These are phyloP conservation scores for Caenorhabditis drosophilae DNA, from an alignment of 2,888 invertebrate species.

Conservation along the genomic window DNA sequence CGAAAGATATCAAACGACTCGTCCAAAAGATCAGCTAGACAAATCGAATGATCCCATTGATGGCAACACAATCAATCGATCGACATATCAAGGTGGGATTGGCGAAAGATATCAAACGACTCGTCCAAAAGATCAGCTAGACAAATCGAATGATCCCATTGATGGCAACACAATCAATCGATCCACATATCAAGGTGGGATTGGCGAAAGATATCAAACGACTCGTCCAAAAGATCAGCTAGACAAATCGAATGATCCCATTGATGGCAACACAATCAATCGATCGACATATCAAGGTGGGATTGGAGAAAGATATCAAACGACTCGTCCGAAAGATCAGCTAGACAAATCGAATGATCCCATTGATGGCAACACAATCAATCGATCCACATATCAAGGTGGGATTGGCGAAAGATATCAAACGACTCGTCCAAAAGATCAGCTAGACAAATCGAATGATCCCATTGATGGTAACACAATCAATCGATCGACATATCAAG, in stretches of 20 bases:
- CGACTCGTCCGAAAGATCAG: conserved; percentile 7
- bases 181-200: conserved; percentile 11
- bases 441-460: conserved; percentile 3
- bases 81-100: conserved; percentile 12
- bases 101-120: conserved; percentile 7
- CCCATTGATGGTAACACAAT: conserved; percentile 6
- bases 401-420: conserved; percentile 8
- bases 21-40: conserved; percentile 10
- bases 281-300: conserved; percentile 13
- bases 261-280: conserved; percentile 9
- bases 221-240: conserved; percentile 7
- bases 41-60: conserved; percentile 4
- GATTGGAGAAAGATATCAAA: conserved; percentile 5
- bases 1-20: conserved; percentile 4
- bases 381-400: conserved; percentile 10
- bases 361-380: conserved; percentile 7
- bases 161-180: conserved; percentile 11
- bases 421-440: conserved; percentile 7
- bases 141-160: conserved; percentile 2
- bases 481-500: conserved; percentile 11
- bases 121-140: conserved; percentile 7
- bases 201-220: conserved; percentile 6
- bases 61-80: conserved; percentile 8
- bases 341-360: conserved; percentile 5
- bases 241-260: conserved; percentile 2